phyloP scores from a whole-genome alignment of 2,113 vertebrate species.

The Cavia porcellus region DNA sequence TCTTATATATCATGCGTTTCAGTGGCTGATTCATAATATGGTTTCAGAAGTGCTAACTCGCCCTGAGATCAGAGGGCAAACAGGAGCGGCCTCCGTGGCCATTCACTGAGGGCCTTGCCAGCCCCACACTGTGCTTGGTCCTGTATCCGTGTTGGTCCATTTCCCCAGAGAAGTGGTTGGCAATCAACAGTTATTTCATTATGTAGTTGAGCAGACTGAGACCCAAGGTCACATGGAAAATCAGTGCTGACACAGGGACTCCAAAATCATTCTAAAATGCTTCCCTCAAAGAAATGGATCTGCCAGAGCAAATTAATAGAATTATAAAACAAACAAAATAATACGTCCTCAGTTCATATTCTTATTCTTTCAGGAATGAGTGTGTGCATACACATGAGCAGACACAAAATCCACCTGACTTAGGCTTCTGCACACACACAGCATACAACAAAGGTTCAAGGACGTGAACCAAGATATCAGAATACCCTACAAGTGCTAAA shows the following conservation, averaged over 20 bases:
- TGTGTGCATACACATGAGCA: neutral
- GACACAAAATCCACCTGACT: neutral
- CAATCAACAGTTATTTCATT: neutral
- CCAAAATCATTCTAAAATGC: neutral
- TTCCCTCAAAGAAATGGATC: neutral
- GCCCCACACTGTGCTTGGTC: neutral
- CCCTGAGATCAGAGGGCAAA: neutral
- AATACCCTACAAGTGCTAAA: neutral
- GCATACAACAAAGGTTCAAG: neutral
- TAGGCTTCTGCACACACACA: neutral
- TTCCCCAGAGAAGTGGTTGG: neutral
- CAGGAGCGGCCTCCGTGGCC: rapidly evolving
- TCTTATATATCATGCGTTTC: neutral
- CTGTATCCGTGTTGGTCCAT: rapidly evolving
- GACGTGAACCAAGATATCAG: neutral
- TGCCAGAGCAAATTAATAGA: neutral
- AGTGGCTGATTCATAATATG: neutral
- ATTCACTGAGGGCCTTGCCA: rapidly evolving
- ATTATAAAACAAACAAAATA: slow-evolving; percentile 21
- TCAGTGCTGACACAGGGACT: neutral
- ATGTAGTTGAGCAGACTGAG: neutral
- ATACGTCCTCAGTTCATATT: neutral
- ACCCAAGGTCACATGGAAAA: neutral
- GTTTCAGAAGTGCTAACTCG: neutral
- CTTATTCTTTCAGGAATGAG: neutral